These are phyloP conservation scores for Anser cygnoides DNA, from an alignment of 2,113 vertebrate genomes.

Conservation along the genomic window DNA sequence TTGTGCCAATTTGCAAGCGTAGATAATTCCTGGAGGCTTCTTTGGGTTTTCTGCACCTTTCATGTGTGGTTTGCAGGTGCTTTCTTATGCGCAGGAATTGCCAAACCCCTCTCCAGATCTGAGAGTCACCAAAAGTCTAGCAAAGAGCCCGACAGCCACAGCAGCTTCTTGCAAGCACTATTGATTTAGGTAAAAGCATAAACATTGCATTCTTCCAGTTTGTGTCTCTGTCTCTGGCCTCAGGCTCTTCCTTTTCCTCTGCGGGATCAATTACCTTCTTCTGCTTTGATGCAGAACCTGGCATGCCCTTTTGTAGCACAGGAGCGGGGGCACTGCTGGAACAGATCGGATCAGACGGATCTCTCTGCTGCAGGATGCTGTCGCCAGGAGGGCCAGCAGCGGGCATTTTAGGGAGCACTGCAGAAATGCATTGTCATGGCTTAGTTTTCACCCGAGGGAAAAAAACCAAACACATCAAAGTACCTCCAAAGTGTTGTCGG, in stretches of 20 bases:
- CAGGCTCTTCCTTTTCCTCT: conserved; percentile 40
- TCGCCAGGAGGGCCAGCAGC: neutral
- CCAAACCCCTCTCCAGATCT: neutral
- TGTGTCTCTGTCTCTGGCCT: neutral
- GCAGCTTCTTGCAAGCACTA: neutral
- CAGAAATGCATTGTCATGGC: neutral
- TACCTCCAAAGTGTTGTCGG: neutral
- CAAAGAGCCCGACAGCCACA: neutral
- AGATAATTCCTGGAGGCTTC: neutral
- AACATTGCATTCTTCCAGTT: neutral
- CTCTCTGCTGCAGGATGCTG: neutral
- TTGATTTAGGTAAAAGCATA: conserved; percentile 47
- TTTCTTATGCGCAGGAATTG: neutral
- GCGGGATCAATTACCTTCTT: conserved; percentile 43
- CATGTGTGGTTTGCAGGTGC: neutral
- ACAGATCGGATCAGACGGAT: neutral
- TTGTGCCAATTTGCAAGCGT: neutral
- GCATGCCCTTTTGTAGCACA: neutral
- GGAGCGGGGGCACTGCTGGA: neutral
- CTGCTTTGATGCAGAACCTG: neutral
- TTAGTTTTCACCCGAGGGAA: neutral
- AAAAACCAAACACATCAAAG: fast-evolving
- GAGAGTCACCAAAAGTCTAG: neutral
- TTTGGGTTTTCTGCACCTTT: neutral
- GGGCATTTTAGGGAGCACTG: neutral